Evolutionary conservation across 2,113 vertebrate species (phyloP).

Genomic region (Dromaius novaehollandiae): DNA sequence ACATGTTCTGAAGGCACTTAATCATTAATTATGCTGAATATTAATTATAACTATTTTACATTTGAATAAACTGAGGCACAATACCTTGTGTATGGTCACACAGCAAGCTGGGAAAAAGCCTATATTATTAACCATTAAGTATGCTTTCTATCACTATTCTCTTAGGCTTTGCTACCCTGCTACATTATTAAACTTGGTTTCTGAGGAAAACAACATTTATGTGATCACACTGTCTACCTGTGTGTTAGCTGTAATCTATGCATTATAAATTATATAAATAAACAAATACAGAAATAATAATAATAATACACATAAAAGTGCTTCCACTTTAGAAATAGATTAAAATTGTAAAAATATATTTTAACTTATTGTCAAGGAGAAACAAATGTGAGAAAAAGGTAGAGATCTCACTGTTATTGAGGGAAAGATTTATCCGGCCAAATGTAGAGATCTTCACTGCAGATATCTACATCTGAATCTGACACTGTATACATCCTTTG

Average conservation of each 20-base stretch:
- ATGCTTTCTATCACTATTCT: background rate
- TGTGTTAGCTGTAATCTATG: background rate
- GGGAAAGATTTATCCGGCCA: background rate
- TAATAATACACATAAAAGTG: background rate
- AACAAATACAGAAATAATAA: background rate
- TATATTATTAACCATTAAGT: background rate
- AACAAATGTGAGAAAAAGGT: background rate
- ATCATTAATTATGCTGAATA: conserved; percentile 71
- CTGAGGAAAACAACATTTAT: background rate
- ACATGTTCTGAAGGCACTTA: conserved; percentile 70
- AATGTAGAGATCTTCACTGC: background rate
- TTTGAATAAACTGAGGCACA: conserved; percentile 63
- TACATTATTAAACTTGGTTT: background rate
- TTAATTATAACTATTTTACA: conserved; percentile 64
- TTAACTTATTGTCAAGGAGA: background rate
- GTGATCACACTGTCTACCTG: background rate
- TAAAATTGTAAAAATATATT: background rate
- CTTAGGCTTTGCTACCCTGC: background rate
- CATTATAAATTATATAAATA: background rate
- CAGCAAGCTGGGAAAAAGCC: conserved; percentile 9
- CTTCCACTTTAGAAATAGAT: background rate
- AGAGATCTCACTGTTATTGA: background rate
- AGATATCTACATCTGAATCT: background rate
- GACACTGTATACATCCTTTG: background rate
- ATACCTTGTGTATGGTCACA: conserved; percentile 43